Evolutionary conservation across 2,888 invertebrate species (phyloP), one percentile per base, ranked within the genome.

Genomic region (Ellobium chinense): DNA sequence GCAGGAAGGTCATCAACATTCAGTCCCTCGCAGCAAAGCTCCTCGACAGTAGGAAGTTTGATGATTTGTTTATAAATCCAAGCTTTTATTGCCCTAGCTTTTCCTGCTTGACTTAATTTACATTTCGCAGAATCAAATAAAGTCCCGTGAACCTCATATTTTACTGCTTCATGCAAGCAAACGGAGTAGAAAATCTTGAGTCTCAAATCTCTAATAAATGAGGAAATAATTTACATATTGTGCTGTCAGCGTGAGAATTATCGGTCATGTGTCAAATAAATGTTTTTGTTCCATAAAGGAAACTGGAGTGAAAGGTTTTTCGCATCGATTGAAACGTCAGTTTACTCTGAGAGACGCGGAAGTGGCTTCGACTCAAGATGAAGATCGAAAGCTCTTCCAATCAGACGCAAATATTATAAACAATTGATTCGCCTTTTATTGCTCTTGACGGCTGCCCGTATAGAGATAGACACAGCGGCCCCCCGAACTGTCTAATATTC

Each of bases 341-440:
- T 34, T 56, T 56, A 39, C n/a, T 29, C 34, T 56, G 54, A 54
- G 70, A 1, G 34, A 7, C 36, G 3, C 70, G 56, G 58, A 70
- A 70, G 58, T 54, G 4, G 58, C 12, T n/a, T 18, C 21, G n/a
- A 29, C 34, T 70, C 54, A 5, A 46, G 29, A 34, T 54, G 34
- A 70, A 58, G 70, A 70, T 70, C 24, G 70, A 70, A 70, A 31
- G 70, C 70, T 70, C 70, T 34, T 24, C 34, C 70, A 70, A 70
- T 70, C 54, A 70, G 70, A 70, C 31, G 70, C n/a, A 56, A 70
- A 70, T 70, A 70, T 70, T 70, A 24, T 54, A 36, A 70, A 58
- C 70, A n/a, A 27, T 70, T 70, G 70, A 70, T 70, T 70, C 58
- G 34, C 21, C n/a, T 70, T 69, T 70, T 70, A 70, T 70, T 70